These are phyloP conservation scores for Scalopus aquaticus DNA, from an alignment of 2,113 vertebrate genomes.

Conservation along the genomic window DNA sequence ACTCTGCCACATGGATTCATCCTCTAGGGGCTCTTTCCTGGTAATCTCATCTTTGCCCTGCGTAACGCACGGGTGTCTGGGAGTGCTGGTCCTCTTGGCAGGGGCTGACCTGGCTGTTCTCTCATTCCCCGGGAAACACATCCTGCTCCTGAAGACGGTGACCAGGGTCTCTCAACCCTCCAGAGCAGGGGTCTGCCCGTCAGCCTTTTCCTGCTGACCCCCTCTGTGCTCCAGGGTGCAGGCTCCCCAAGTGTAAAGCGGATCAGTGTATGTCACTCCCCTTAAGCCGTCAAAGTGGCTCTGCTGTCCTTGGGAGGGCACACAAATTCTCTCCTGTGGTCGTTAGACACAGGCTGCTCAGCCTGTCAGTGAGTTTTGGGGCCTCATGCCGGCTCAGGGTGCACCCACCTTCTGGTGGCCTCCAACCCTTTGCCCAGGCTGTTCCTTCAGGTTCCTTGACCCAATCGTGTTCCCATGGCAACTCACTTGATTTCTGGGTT, in stretches of 20 bases:
- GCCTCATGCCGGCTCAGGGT: rapidly evolving
- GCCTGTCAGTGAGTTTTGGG: neutral
- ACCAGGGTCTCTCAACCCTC: neutral
- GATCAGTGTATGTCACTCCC: neutral
- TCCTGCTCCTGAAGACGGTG: neutral
- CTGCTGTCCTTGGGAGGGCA: neutral
- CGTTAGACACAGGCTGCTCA: neutral
- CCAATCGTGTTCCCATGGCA: neutral
- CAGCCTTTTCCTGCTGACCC: neutral
- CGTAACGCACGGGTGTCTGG: neutral
- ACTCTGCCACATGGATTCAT: neutral
- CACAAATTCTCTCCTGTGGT: neutral
- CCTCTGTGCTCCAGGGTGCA: neutral
- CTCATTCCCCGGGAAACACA: neutral
- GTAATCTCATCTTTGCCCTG: neutral
- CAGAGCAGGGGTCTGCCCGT: no score
- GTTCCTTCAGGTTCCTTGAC: neutral
- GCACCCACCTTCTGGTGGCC: rapidly evolving
- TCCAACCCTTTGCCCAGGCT: rapidly evolving
- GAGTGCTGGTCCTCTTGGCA: neutral
- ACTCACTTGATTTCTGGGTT: neutral
- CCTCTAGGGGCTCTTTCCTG: neutral
- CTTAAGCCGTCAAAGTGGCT: neutral
- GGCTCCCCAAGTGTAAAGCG: neutral
- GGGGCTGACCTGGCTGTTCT: neutral